Evolutionary conservation across 2,888 invertebrate species (phyloP).

Genomic region (Dryobota labecula): DNA sequence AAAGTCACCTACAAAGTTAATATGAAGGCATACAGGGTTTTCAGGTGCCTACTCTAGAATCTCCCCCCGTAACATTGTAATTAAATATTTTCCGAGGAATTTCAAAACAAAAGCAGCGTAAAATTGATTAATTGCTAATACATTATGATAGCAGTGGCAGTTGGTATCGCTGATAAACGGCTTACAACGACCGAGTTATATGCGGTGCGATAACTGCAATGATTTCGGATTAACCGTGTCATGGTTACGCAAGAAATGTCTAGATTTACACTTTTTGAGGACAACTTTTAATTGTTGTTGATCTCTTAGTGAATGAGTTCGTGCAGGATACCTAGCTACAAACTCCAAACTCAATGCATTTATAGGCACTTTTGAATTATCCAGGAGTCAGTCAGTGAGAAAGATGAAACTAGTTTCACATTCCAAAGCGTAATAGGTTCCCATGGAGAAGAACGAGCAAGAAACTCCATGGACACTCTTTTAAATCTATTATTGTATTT

Average conservation of each 20-base stretch:
- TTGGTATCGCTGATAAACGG: conserved; percentile 68
- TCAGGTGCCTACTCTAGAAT: neutral
- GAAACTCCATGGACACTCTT: neutral
- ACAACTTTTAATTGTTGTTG: neutral
- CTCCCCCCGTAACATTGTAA: neutral
- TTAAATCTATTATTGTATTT: neutral
- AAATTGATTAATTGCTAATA: conserved; percentile 77
- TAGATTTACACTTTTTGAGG: conserved; percentile 23
- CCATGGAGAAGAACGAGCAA: neutral
- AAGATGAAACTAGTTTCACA: neutral
- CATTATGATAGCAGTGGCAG: conserved; percentile 75
- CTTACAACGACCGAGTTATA: conserved; percentile 63
- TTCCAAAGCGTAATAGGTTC: neutral
- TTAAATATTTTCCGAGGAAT: conserved; percentile 44
- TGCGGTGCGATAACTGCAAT: conserved; percentile 66
- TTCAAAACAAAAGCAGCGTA: conserved; percentile 58
- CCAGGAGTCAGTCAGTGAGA: neutral
- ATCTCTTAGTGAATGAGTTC: neutral
- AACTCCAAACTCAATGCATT: neutral
- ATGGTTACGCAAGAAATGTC: conserved; percentile 59
- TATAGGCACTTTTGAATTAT: neutral
- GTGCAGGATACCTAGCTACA: neutral
- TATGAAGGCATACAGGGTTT: neutral
- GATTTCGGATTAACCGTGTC: conserved; percentile 68
- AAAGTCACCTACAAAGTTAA: neutral